Percentiles rank a stretch among this genome's conserved stretches.
These are phyloP conservation scores for Solen grandis DNA, from an alignment of 1,140 invertebrate genomes.

Conservation along the genomic window DNA sequence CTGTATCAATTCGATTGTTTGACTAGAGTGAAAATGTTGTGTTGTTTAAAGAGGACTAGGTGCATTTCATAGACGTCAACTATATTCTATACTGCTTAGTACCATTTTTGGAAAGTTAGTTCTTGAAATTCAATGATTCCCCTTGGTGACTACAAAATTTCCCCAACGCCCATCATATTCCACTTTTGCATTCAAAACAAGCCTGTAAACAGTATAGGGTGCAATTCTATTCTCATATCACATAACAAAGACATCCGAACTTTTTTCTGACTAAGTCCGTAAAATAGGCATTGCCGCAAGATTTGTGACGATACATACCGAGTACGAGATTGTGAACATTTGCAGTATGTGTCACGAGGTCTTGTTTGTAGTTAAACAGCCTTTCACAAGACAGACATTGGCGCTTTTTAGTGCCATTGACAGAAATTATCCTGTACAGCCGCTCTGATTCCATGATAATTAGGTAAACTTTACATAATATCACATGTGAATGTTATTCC, in stretches of 20 bases:
- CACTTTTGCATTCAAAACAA: slow-evolving; percentile 21
- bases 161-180: slow-evolving; percentile 16
- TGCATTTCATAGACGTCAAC: no score
- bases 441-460: slow-evolving; percentile 33
- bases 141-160: no score
- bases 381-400: slow-evolving; percentile 30
- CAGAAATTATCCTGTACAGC: slow-evolving; percentile 28
- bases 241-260: slow-evolving; percentile 4
- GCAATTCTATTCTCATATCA: slow-evolving; percentile 25
- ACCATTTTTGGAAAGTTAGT: no score
- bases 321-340: slow-evolving; percentile 31
- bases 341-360: slow-evolving; percentile 28
- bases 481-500: slow-evolving; percentile 27
- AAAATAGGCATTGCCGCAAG: slow-evolving; percentile 30
- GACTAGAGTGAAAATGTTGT: neutral
- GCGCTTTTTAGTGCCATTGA: slow-evolving; percentile 28
- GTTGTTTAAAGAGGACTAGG: no score
- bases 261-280: slow-evolving; percentile 20
- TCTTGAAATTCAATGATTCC: no score
- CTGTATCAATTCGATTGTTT: neutral
- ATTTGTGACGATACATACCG: slow-evolving; percentile 31
- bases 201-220: slow-evolving; percentile 20
- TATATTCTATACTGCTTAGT: no score
- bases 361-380: slow-evolving; percentile 33
- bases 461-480: slow-evolving; percentile 25